A percentile compares a stretch with the other conserved stretches of the same genome.
phyloP scores from a whole-genome alignment of 2,888 invertebrate genomes.

The Tuberolachnus salignus region DNA sequence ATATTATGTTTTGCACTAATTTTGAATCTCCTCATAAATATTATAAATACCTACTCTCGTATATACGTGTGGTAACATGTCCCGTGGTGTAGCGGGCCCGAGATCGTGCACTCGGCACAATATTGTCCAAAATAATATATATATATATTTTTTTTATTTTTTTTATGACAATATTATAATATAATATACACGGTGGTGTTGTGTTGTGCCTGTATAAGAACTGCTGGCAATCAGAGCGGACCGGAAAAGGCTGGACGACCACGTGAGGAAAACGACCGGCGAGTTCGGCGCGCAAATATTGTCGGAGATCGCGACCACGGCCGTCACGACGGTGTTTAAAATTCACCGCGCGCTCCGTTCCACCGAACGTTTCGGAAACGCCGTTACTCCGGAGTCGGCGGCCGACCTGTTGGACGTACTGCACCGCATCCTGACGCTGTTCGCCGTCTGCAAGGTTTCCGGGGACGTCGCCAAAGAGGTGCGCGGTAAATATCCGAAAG shows the following conservation, averaged over 20 bases:
- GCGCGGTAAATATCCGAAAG: too few relatives aligned
- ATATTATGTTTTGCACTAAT: too few relatives aligned
- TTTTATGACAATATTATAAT: too few relatives aligned
- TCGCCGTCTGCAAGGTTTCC: constrained; percentile 47
- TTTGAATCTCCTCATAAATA: too few relatives aligned
- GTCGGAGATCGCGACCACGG: constrained; percentile 24
- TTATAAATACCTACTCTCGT: too few relatives aligned
- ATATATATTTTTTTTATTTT: too few relatives aligned
- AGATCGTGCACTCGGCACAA: too few relatives aligned
- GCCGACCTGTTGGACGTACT: constrained; percentile 46
- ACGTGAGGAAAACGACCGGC: not conserved
- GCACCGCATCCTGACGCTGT: constrained; percentile 31
- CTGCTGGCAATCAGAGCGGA: constrained; percentile 9
- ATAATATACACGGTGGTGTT: too few relatives aligned
- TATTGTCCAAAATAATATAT: too few relatives aligned
- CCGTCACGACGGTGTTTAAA: constrained; percentile 20
- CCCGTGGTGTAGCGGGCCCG: too few relatives aligned
- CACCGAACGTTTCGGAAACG: constrained; percentile 1
- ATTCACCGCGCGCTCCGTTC: constrained; percentile 34
- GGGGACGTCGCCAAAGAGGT: constrained; percentile 29
- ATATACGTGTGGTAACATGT: too few relatives aligned
- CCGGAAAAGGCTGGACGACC: constrained; percentile 10
- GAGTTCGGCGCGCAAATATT: constrained; percentile 8
- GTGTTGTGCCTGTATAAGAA: not conserved
- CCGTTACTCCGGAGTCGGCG: constrained; percentile 16